phyloP scores from a whole-genome alignment of 2,113 vertebrate species.

The Cyprinodon tularosa region DNA sequence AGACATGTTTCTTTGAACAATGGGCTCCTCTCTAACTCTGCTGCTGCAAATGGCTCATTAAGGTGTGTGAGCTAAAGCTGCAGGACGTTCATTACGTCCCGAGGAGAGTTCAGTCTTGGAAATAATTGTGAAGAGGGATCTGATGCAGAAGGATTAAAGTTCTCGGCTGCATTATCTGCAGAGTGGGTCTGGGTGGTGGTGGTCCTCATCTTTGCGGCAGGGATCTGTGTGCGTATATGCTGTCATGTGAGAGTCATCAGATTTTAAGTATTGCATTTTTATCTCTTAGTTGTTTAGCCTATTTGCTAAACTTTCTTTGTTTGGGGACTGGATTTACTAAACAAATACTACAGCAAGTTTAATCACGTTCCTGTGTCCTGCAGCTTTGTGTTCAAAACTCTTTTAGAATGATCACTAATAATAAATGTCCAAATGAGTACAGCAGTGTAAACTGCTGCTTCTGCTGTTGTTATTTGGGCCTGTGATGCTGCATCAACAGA shows the following conservation, averaged over 20 bases:
- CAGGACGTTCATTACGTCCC: constrained; percentile 9
- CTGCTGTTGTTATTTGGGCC: constrained; percentile 35
- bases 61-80: constrained; percentile 42
- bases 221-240: constrained; percentile 3
- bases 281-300: background rate
- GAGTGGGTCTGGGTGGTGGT: constrained; percentile 1
- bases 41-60: constrained; percentile 23
- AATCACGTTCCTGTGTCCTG: background rate
- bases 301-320: background rate
- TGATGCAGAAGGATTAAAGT: constrained; percentile 23
- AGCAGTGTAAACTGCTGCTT: constrained; percentile 22
- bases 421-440: constrained; percentile 3
- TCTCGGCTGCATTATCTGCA: constrained; percentile 12
- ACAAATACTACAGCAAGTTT: constrained; percentile 1
- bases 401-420: constrained; percentile 19
- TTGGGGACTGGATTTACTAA: background rate
- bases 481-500: constrained; percentile 54
- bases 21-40: constrained; percentile 28
- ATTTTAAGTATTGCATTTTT: constrained; percentile 15
- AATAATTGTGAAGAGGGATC: constrained; percentile 31
- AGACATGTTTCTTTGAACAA: constrained; percentile 46
- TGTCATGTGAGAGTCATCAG: constrained; percentile 54
- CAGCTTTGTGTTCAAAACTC: constrained; percentile 18
- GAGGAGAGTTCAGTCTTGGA: background rate
- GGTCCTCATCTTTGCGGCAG: constrained; percentile 3